Percentiles rank a stretch among this genome's conserved stretches.
These are phyloP conservation scores for Phaetusa simplex DNA, from an alignment of 2,113 vertebrate species.

Conservation along the genomic window DNA sequence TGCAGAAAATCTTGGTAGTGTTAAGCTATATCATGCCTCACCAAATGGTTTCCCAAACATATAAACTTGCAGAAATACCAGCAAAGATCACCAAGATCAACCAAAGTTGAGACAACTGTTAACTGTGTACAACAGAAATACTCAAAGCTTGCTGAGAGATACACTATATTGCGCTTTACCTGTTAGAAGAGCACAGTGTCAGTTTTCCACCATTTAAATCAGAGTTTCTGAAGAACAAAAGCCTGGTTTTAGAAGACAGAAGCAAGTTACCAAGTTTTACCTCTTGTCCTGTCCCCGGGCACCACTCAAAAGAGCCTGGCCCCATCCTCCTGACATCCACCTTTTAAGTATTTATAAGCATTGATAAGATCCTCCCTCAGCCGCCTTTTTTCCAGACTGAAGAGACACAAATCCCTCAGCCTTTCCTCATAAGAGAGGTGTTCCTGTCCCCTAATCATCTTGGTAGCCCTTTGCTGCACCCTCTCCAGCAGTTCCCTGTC, in stretches of 20 bases:
- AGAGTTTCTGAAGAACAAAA: not conserved
- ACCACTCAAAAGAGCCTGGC: too few species aligned
- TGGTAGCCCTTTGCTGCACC: too few species aligned
- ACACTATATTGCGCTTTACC: not conserved
- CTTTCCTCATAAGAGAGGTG: too few species aligned
- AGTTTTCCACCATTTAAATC: not conserved
- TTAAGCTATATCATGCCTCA: not conserved
- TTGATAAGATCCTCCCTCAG: too few species aligned
- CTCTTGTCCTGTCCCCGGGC: too few species aligned
- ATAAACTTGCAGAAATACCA: not conserved
- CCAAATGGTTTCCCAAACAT: not conserved
- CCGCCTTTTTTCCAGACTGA: too few species aligned
- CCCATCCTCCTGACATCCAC: too few species aligned
- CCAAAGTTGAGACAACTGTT: not conserved
- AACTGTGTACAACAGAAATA: not conserved
- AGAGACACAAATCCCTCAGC: too few species aligned
- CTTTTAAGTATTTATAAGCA: too few species aligned
- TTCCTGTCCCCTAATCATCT: too few species aligned
- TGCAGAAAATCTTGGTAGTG: not conserved
- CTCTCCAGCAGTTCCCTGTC: too few species aligned
- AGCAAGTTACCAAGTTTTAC: not conserved
- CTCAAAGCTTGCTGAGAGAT: not conserved
- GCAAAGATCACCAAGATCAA: not conserved
- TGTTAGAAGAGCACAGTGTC: not conserved
- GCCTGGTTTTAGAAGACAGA: not conserved